A percentile compares a stretch with the other conserved stretches of the same genome.
phyloP scores from a whole-genome alignment of 2,113 vertebrate genomes.

The Smithornis capensis region DNA sequence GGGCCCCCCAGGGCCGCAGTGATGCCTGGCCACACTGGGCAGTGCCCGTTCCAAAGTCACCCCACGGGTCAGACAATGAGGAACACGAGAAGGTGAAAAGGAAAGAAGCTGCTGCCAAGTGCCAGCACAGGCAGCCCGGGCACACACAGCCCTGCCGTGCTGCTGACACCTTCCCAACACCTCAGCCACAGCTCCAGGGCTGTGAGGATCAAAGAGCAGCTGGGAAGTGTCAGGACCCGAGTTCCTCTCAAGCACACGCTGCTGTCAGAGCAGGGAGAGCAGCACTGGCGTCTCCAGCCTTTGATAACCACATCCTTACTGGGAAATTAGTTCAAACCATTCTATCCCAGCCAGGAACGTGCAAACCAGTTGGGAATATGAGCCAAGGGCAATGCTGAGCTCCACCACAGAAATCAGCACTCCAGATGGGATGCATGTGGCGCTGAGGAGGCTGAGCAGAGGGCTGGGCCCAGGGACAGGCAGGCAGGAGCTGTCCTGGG shows the following conservation, averaged over 20 bases:
- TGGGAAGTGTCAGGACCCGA: background rate
- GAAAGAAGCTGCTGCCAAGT: background rate
- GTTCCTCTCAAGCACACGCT: accelerated
- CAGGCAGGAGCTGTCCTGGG: background rate
- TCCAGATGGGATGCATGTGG: accelerated
- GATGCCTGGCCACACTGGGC: background rate
- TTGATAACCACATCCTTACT: background rate
- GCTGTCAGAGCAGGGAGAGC: background rate
- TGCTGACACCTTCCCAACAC: accelerated
- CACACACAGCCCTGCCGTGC: background rate
- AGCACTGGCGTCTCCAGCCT: background rate
- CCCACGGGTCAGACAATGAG: accelerated
- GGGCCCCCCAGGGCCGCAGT: background rate
- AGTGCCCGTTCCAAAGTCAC: accelerated
- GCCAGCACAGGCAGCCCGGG: background rate
- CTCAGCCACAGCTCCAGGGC: background rate
- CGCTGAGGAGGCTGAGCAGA: accelerated
- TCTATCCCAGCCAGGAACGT: background rate
- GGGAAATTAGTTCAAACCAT: background rate
- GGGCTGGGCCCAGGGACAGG: background rate
- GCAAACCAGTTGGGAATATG: accelerated
- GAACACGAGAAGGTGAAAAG: background rate
- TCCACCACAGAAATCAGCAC: accelerated
- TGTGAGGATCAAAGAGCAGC: background rate
- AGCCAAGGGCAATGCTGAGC: background rate